Conservation (phyloP, 2,888 invertebrate species). For the Epinotia ramella region DNA sequence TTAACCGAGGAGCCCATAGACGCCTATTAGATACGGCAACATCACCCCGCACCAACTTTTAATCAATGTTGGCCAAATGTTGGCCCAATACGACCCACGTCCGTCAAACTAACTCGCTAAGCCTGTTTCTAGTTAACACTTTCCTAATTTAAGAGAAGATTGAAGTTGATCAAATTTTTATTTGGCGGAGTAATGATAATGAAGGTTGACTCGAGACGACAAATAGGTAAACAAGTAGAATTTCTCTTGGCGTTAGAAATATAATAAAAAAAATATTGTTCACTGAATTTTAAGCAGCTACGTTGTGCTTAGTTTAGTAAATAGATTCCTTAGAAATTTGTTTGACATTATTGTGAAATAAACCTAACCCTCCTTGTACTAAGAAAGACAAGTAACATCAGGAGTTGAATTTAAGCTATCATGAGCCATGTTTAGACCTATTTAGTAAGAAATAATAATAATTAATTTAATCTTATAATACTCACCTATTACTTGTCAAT, state of each 20-base stretch:
- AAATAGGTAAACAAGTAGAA: neutral
- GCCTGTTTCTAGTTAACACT: conserved; percentile 39
- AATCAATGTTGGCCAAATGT: conserved; percentile 29
- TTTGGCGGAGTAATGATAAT: neutral
- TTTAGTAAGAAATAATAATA: too few relatives aligned
- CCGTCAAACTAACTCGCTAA: conserved; percentile 28
- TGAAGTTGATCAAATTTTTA: conserved; percentile 17
- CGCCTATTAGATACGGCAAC: conserved; percentile 4
- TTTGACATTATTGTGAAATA: too few relatives aligned
- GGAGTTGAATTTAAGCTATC: too few relatives aligned
- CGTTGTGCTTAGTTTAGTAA: too few relatives aligned
- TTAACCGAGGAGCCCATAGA: neutral
- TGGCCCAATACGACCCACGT: conserved; percentile 10
- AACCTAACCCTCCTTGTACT: too few relatives aligned
- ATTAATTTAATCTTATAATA: too few relatives aligned
- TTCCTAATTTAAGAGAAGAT: conserved; percentile 28
- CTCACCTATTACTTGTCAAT: too few relatives aligned
- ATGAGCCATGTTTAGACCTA: too few relatives aligned
- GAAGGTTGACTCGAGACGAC: neutral
- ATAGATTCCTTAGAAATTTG: too few relatives aligned
- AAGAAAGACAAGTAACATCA: too few relatives aligned
- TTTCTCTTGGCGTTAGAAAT: neutral
- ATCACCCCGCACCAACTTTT: conserved; percentile 22
- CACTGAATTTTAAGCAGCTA: too few relatives aligned
- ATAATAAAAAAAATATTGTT: too few relatives aligned